Evolutionary conservation across 2,888 invertebrate species (phyloP).

Genomic region (Campaea margaritaria): DNA sequence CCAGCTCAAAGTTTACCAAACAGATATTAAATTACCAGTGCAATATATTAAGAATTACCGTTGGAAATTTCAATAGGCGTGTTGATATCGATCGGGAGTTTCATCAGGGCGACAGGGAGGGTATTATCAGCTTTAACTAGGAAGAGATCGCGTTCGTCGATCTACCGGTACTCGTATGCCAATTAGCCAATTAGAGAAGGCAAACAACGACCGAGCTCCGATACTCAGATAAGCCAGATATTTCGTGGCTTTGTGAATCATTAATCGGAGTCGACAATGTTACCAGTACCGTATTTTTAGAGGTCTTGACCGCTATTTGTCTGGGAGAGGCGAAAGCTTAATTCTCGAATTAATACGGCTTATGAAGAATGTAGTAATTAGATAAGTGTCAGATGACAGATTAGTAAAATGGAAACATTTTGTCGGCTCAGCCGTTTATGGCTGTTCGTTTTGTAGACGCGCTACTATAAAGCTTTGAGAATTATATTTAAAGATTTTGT

Average conservation of each 20-base stretch:
- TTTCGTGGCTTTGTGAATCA: constrained; percentile 49
- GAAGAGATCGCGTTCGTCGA: constrained; percentile 78
- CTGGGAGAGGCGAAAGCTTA: constrained; percentile 46
- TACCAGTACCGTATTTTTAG: constrained; percentile 36
- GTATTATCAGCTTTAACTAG: constrained; percentile 72
- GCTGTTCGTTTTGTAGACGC: constrained; percentile 29
- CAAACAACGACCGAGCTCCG: constrained; percentile 60
- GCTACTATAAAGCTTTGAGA: background rate
- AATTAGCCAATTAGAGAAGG: constrained; percentile 84
- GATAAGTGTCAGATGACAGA: constrained; percentile 63
- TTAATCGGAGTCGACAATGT: constrained; percentile 43
- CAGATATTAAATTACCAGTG: constrained; percentile 51
- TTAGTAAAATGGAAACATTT: constrained; percentile 61
- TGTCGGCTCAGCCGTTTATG: constrained; percentile 54
- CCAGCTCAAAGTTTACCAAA: constrained; percentile 50
- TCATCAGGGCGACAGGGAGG: constrained; percentile 73
- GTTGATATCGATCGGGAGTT: constrained; percentile 76
- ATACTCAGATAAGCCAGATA: constrained; percentile 48
- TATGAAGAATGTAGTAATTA: constrained; percentile 61
- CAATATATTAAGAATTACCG: constrained; percentile 65
- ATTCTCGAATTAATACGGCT: constrained; percentile 59
- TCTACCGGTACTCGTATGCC: constrained; percentile 78
- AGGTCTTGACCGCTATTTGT: constrained; percentile 54
- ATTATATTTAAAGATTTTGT: too few species aligned
- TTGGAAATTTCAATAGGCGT: constrained; percentile 74